These are phyloP conservation scores for Standfussiana lucernea DNA, from an alignment of 2,888 invertebrate species.

Conservation along the genomic window DNA sequence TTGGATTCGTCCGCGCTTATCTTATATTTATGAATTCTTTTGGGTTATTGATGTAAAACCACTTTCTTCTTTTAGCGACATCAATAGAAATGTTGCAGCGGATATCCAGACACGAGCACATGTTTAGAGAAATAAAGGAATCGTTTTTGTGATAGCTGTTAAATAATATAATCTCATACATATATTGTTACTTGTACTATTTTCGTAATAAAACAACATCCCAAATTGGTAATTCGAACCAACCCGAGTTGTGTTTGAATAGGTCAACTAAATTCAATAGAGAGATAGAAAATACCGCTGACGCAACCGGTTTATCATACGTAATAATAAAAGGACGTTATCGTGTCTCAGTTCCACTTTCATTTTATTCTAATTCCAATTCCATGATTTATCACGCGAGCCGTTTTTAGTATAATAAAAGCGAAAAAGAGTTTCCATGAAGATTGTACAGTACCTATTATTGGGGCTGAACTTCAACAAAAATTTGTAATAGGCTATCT, in stretches of 20 bases:
- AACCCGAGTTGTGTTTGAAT: constrained; percentile 52
- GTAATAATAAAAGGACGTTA: constrained; percentile 28
- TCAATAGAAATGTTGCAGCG: constrained; percentile 64
- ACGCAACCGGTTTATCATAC: constrained; percentile 43
- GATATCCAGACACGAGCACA: constrained; percentile 36
- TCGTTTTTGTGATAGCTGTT: constrained; percentile 5
- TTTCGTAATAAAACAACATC: constrained; percentile 50
- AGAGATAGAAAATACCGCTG: constrained; percentile 43
- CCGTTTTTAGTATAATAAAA: neutral
- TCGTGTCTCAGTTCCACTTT: constrained; percentile 5
- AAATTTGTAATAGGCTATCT: neutral
- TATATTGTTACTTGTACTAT: constrained; percentile 29
- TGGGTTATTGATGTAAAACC: constrained; percentile 80
- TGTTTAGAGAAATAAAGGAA: constrained; percentile 32
- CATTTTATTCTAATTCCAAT: constrained; percentile 38
- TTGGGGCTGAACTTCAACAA: neutral
- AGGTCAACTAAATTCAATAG: constrained; percentile 62
- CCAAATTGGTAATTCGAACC: constrained; percentile 46
- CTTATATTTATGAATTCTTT: constrained; percentile 86
- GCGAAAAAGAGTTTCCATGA: neutral
- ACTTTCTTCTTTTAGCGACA: constrained; percentile 76
- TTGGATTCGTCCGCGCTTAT: constrained; percentile 84
- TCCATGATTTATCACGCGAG: constrained; percentile 28
- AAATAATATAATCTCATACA: constrained; percentile 21
- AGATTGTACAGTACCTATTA: neutral